Conservation (phyloP, 2,888 invertebrate genomes). For the Augiades crinisus region DNA sequence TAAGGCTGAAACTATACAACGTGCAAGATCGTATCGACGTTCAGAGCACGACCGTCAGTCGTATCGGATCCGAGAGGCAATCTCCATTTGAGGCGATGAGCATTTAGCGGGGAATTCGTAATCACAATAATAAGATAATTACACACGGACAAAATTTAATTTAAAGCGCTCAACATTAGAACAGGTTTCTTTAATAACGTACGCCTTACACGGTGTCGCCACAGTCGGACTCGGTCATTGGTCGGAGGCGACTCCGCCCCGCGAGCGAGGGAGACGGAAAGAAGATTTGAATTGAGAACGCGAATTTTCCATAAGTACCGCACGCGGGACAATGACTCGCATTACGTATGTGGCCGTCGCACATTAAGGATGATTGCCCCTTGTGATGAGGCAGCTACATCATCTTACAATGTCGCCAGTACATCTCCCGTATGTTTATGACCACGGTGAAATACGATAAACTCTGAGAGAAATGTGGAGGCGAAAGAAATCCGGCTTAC, state of each 20-base stretch:
- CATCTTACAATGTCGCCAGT: conserved; percentile 77
- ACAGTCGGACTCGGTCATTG: conserved; percentile 76
- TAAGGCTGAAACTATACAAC: not conserved
- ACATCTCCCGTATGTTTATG: conserved; percentile 68
- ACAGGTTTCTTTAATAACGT: conserved; percentile 81
- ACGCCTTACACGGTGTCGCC: conserved; percentile 81
- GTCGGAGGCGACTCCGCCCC: conserved; percentile 78
- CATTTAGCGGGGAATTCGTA: conserved; percentile 79
- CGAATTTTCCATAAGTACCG: conserved; percentile 81
- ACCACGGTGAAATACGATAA: conserved; percentile 74
- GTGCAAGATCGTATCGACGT: conserved; percentile 41
- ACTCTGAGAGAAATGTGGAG: conserved; percentile 69
- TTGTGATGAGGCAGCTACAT: conserved; percentile 79
- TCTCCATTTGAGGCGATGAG: conserved; percentile 73
- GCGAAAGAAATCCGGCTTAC: conserved; percentile 73
- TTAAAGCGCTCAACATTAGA: conserved; percentile 81
- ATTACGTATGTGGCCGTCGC: conserved; percentile 80
- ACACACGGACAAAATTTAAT: conserved; percentile 81
- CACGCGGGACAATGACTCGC: conserved; percentile 81
- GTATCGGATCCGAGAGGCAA: conserved; percentile 54
- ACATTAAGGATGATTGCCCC: conserved; percentile 80
- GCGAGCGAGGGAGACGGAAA: conserved; percentile 76
- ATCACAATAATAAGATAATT: conserved; percentile 82
- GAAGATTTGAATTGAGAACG: conserved; percentile 81
- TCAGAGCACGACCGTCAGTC: conserved; percentile 55